These are phyloP conservation scores for Phortica magna DNA, from an alignment of 2,888 invertebrate species.

Conservation along the genomic window DNA sequence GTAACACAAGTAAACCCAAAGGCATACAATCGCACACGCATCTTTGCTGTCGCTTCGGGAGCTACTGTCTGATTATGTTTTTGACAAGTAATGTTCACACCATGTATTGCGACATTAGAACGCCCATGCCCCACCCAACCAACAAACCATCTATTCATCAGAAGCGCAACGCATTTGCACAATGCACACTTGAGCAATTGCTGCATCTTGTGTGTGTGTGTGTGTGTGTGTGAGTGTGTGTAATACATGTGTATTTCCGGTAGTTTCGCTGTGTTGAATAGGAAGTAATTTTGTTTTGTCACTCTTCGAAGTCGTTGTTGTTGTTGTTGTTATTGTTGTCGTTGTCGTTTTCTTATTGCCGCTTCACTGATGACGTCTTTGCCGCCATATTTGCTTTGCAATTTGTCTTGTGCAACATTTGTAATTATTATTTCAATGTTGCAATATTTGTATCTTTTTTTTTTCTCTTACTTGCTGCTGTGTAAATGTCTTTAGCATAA, in stretches of 20 bases:
- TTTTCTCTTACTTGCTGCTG: conserved; percentile 28
- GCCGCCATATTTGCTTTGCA: conserved; percentile 65
- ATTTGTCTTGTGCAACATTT: conserved; percentile 74
- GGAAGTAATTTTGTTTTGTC: conserved; percentile 73
- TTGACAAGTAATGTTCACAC: conserved; percentile 64
- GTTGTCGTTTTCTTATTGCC: background rate
- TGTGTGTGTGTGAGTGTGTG: conserved; percentile 41
- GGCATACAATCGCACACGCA: conserved; percentile 66
- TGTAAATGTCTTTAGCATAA: conserved; percentile 3
- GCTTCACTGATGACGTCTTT: conserved; percentile 5
- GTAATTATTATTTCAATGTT: conserved; percentile 69
- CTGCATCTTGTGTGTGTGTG: conserved; percentile 39
- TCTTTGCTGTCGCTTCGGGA: conserved; percentile 63
- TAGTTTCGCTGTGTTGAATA: conserved; percentile 67
- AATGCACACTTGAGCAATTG: conserved; percentile 7
- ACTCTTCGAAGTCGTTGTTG: conserved; percentile 47
- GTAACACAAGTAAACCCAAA: conserved; percentile 39
- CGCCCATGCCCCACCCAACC: conserved; percentile 27
- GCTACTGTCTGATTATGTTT: conserved; percentile 71
- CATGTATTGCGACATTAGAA: background rate
- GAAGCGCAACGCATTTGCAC: background rate
- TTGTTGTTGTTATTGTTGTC: conserved; percentile 33
- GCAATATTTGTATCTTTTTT: conserved; percentile 46
- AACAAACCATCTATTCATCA: conserved; percentile 13
- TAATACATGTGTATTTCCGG: conserved; percentile 65